Conservation (phyloP, 2,888 invertebrate species). For the Clitarchus hookeri region DNA sequence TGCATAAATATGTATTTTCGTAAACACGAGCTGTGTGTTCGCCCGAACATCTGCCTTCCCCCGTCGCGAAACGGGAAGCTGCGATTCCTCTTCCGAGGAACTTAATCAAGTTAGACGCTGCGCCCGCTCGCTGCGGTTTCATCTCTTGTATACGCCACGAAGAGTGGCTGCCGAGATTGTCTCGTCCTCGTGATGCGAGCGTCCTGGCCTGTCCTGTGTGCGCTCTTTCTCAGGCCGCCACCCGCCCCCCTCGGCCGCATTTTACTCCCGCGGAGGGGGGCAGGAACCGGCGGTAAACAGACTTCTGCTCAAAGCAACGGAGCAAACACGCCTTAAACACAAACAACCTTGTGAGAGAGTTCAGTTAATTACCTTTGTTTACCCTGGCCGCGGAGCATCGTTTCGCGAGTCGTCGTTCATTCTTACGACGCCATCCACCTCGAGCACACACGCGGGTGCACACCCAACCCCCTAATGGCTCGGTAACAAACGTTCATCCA, state of each 20-base stretch:
- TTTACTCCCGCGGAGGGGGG: background rate
- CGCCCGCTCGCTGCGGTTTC: too few relatives aligned
- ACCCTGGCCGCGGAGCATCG: background rate
- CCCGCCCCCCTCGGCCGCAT: background rate
- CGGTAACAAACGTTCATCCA: too few relatives aligned
- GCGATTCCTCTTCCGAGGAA: too few relatives aligned
- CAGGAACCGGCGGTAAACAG: background rate
- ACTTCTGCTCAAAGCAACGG: background rate
- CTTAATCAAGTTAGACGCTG: too few relatives aligned
- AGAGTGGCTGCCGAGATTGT: background rate
- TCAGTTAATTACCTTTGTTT: constrained; percentile 7
- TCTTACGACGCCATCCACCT: too few relatives aligned
- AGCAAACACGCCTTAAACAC: background rate
- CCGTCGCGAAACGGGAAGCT: too few relatives aligned
- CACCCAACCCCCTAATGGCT: too few relatives aligned
- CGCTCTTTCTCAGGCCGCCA: background rate
- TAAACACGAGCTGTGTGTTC: too few relatives aligned
- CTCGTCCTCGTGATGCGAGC: background rate
- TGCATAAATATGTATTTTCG: too few relatives aligned
- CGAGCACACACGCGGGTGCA: too few relatives aligned
- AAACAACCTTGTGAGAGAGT: background rate
- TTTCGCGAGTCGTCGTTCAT: background rate
- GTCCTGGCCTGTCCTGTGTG: background rate
- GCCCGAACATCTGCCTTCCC: too few relatives aligned
- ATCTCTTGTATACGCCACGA: too few relatives aligned